These are phyloP conservation scores for Caenorhabditis imperialis DNA, from an alignment of 2,888 invertebrate genomes.

Conservation along the genomic window DNA sequence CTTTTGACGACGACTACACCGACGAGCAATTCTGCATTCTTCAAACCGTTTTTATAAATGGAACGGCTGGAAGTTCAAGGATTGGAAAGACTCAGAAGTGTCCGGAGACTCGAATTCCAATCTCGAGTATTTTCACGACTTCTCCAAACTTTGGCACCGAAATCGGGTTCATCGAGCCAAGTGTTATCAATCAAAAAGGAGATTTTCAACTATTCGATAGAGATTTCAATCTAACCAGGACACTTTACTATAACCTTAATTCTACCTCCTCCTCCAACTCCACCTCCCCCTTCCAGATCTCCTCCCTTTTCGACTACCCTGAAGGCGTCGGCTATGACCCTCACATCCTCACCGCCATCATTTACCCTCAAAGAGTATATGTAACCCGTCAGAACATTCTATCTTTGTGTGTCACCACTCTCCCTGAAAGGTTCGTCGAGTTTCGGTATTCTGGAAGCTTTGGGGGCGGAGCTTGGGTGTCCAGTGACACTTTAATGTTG, in stretches of 20 bases:
- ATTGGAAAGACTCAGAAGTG: conserved; percentile 9
- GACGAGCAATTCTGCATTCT: conserved; percentile 15
- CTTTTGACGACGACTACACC: too few relatives aligned
- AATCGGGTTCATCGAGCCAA: neutral
- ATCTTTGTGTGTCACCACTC: conserved; percentile 19
- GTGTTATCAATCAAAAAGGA: conserved; percentile 13
- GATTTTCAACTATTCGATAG: conserved; percentile 16
- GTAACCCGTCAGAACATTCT: conserved; percentile 11
- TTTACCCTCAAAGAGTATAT: conserved; percentile 21
- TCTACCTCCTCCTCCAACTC: neutral
- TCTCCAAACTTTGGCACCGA: neutral
- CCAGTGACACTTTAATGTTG: conserved; percentile 25
- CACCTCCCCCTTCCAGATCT: conserved; percentile 2
- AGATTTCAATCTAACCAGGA: neutral
- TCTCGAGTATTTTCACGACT: conserved; percentile 26
- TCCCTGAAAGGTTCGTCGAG: conserved; percentile 19
- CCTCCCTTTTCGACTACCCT: conserved; percentile 20
- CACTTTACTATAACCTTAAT: conserved; percentile 10
- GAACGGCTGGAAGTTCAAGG: conserved; percentile 13
- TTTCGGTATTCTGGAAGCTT: conserved; percentile 34
- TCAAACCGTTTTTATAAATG: conserved; percentile 30
- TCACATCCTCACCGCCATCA: conserved; percentile 23
- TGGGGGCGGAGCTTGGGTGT: conserved; percentile 31
- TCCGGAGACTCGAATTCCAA: neutral
- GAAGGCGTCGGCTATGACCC: too few relatives aligned